Conservation (phyloP, 2,888 invertebrate genomes). For the Mimas tiliae region DNA sequence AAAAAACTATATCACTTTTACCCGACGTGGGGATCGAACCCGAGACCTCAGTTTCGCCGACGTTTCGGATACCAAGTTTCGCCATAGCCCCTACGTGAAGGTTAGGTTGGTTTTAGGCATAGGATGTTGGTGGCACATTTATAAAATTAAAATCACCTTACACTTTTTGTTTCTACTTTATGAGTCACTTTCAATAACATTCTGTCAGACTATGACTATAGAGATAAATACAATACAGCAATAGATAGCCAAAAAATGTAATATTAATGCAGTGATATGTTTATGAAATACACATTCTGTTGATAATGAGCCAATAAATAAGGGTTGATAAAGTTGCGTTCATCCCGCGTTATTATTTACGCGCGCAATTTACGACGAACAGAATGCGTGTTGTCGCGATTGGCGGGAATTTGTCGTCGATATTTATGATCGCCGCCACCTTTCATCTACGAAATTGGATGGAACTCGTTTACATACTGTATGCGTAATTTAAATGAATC, state of each 20-base stretch:
- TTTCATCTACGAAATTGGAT: conserved; percentile 49
- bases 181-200: no score
- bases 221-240: background rate
- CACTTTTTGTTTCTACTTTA: no score
- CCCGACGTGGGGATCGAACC: no score
- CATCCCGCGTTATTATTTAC: conserved; percentile 71
- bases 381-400: conserved; percentile 72
- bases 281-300: conserved; percentile 45
- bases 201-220: no score
- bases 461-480: conserved; percentile 2
- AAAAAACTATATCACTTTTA: no score
- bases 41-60: no score
- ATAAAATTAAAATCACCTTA: no score
- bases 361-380: conserved; percentile 67
- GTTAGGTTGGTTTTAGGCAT: no score
- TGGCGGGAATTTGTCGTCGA: conserved; percentile 71
- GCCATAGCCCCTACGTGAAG: no score
- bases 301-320: conserved; percentile 78
- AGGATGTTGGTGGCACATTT: no score
- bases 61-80: no score
- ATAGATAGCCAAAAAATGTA: conserved; percentile 12
- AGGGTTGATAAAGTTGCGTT: conserved; percentile 65
- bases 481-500: conserved; percentile 24
- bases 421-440: conserved; percentile 69
- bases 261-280: conserved; percentile 26